Percentiles rank a stretch among this genome's conserved stretches.
phyloP scores from a whole-genome alignment of 2,113 vertebrate genomes.

The Orthonyx spaldingii region DNA sequence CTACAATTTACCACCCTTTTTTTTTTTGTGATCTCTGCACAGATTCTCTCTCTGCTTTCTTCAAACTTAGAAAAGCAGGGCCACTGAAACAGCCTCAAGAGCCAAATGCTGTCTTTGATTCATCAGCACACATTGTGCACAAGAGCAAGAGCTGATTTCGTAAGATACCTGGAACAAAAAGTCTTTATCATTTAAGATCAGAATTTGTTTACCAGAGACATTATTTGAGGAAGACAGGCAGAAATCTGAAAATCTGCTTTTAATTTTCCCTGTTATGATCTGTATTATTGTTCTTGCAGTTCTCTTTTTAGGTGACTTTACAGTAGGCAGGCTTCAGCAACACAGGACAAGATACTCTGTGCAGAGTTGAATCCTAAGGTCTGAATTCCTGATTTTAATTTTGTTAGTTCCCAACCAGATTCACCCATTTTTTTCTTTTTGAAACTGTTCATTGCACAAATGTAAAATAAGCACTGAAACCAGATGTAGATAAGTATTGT shows the following conservation, averaged over 20 bases:
- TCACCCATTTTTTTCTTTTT: neutral
- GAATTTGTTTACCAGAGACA: neutral
- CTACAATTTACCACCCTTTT: neutral
- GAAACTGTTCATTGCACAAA: neutral
- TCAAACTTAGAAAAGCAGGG: neutral
- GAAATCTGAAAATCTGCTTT: conserved; percentile 2
- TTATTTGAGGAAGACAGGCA: conserved; percentile 24
- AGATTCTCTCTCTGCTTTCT: neutral
- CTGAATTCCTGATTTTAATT: neutral
- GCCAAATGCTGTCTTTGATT: neutral
- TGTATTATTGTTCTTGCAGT: neutral
- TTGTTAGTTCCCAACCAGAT: neutral
- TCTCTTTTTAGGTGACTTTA: neutral
- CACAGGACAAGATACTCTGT: neutral
- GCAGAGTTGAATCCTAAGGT: neutral
- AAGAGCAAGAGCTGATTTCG: neutral
- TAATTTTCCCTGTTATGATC: neutral
- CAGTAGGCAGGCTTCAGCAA: neutral
- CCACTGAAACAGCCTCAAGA: neutral
- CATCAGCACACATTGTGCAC: neutral
- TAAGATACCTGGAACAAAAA: neutral
- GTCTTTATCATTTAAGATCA: conserved; percentile 6
- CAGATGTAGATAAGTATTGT: neutral
- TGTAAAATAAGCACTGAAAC: neutral
- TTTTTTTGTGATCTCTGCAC: neutral